These are phyloP conservation scores for Hypocryptadius cinnamomeus DNA, from an alignment of 2,113 vertebrate genomes.

Conservation along the genomic window DNA sequence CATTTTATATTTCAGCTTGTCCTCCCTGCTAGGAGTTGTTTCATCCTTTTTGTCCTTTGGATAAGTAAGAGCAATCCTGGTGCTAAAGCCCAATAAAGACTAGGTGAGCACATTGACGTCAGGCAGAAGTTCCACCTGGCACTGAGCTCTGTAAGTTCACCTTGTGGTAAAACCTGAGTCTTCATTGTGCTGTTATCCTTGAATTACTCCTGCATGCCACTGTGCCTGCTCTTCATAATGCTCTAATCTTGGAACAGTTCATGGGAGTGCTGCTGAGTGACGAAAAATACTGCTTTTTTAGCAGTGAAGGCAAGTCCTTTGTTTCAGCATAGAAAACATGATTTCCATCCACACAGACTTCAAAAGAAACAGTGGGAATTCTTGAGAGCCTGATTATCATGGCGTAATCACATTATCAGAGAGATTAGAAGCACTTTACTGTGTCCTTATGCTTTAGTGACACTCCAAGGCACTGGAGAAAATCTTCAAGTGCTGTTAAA, in stretches of 20 bases:
- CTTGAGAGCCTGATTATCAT: constrained; percentile 50
- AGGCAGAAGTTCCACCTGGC: neutral
- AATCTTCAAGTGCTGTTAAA: constrained; percentile 30
- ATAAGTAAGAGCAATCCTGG: neutral
- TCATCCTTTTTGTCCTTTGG: neutral
- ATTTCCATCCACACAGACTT: constrained; percentile 37
- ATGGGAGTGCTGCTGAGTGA: constrained; percentile 17
- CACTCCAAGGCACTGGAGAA: neutral
- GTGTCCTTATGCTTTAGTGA: constrained; percentile 37
- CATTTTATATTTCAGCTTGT: neutral
- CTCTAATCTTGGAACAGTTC: neutral
- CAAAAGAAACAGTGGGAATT: constrained; percentile 49
- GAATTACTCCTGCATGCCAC: neutral
- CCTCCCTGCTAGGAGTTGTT: neutral
- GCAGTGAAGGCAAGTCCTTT: constrained; percentile 3
- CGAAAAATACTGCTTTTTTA: neutral
- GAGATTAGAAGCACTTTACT: constrained; percentile 52
- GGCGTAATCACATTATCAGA: constrained; percentile 47
- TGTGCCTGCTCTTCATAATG: neutral
- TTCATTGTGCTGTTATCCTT: neutral
- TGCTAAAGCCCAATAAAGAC: neutral
- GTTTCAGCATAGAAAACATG: constrained; percentile 37
- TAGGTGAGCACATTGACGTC: neutral
- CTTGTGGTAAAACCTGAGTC: neutral
- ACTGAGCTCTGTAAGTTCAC: neutral